Conservation (phyloP, 2,113 vertebrate species). For the Oceanites oceanicus region DNA sequence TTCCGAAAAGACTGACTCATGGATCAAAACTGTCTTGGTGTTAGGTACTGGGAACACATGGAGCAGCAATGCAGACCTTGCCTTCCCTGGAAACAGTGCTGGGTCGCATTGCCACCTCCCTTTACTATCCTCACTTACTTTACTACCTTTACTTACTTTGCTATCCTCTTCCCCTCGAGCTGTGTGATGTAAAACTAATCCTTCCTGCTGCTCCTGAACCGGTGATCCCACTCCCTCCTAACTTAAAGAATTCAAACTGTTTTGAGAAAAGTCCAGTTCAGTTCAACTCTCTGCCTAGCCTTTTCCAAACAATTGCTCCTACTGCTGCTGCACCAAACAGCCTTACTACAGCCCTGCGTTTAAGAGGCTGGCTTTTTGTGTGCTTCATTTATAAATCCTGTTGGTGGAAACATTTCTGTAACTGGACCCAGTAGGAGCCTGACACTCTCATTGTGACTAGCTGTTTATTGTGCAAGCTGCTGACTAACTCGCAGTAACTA, state of each 20-base stretch:
- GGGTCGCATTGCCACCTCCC: neutral
- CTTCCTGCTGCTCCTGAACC: neutral
- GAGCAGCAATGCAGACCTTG: neutral
- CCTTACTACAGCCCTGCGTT: neutral
- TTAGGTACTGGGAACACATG: neutral
- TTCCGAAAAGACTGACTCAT: neutral
- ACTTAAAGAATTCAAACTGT: neutral
- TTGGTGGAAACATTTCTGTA: conserved; percentile 51
- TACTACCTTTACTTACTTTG: too few species aligned
- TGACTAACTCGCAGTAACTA: conserved; percentile 55
- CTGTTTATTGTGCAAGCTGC: conserved; percentile 51
- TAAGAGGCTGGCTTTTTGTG: conserved; percentile 12
- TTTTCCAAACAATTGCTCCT: neutral
- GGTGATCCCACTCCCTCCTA: neutral
- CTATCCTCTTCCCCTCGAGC: neutral
- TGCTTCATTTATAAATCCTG: conserved; percentile 45
- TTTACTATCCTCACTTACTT: too few species aligned
- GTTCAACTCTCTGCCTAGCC: neutral
- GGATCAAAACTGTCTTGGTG: neutral
- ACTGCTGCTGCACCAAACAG: neutral
- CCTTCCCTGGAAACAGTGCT: neutral
- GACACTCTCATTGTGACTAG: conserved; percentile 8
- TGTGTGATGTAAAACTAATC: neutral
- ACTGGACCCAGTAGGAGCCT: conserved; percentile 62
- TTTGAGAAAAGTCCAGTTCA: neutral